Evolutionary conservation across 2,113 vertebrate genomes (phyloP).

Genomic region (Oreotrochilus melanogaster): DNA sequence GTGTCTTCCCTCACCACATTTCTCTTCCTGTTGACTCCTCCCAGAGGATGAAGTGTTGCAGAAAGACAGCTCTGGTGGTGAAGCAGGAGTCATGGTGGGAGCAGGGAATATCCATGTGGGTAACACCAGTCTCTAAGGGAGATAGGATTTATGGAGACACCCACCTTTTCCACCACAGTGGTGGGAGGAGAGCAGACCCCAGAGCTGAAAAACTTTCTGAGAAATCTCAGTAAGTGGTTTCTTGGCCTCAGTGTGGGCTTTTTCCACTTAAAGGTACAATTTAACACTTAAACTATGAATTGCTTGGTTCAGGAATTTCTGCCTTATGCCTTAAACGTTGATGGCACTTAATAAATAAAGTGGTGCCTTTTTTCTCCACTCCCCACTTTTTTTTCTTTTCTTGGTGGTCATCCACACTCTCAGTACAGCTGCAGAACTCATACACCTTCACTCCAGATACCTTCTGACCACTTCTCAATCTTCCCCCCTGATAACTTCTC

Average conservation of each 20-base stretch:
- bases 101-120: accelerated
- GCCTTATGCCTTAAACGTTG: constrained; percentile 17
- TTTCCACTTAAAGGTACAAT: constrained; percentile 31
- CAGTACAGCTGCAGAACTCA: neutral
- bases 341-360: constrained; percentile 40
- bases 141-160: neutral
- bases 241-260: neutral
- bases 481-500: neutral
- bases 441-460: neutral
- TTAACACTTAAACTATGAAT: constrained; percentile 42
- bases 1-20: neutral
- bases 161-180: neutral
- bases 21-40: neutral
- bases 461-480: neutral
- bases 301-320: constrained; percentile 17
- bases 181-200: neutral
- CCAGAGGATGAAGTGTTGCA: neutral
- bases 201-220: neutral
- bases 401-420: neutral
- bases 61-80: neutral
- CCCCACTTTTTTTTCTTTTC: neutral
- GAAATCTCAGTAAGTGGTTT: constrained; percentile 43
- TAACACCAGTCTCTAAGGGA: neutral
- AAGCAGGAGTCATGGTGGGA: neutral
- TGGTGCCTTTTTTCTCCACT: neutral